A percentile compares a stretch with the other conserved stretches of the same genome.
Evolutionary conservation across 2,113 vertebrate genomes (phyloP).

Genomic region (Paratilapia polleni): DNA sequence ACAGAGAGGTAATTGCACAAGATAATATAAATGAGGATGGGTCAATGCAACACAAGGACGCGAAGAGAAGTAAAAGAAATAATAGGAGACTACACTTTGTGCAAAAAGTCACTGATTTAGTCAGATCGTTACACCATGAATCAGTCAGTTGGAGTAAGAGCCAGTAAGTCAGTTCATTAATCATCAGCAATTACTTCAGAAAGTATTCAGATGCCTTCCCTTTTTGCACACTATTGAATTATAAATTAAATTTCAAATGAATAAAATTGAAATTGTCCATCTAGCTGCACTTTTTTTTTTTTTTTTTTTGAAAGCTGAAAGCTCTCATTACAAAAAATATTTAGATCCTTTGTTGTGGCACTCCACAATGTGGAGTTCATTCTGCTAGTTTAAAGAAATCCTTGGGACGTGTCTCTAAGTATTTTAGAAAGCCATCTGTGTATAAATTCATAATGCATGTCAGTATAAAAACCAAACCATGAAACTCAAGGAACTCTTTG

Average conservation of each 20-base stretch:
- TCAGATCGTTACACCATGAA: not conserved
- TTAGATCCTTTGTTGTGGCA: not conserved
- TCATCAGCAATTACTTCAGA: not conserved
- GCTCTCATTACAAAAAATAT: not conserved
- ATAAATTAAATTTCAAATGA: not conserved
- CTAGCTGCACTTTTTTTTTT: not conserved
- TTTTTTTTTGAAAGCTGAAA: not conserved
- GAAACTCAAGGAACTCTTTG: not conserved
- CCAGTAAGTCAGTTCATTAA: not conserved
- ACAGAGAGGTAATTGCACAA: constrained; percentile 63
- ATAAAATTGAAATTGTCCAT: not conserved
- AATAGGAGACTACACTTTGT: constrained; percentile 8
- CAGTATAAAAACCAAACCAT: not conserved
- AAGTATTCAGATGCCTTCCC: not conserved
- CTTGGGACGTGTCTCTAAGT: not conserved
- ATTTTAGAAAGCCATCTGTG: not conserved
- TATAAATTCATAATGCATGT: constrained; percentile 1
- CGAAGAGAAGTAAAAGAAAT: not conserved
- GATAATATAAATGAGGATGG: constrained; percentile 54
- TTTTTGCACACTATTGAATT: not conserved
- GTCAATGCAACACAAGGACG: constrained; percentile 42
- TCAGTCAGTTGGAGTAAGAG: not conserved
- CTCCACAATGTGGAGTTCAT: not conserved
- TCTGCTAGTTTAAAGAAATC: not conserved
- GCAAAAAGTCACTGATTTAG: constrained; percentile 5